Base-by-base conservation (phyloP, 2,113 vertebrate species). In the Sylvietta virens region DNA sequence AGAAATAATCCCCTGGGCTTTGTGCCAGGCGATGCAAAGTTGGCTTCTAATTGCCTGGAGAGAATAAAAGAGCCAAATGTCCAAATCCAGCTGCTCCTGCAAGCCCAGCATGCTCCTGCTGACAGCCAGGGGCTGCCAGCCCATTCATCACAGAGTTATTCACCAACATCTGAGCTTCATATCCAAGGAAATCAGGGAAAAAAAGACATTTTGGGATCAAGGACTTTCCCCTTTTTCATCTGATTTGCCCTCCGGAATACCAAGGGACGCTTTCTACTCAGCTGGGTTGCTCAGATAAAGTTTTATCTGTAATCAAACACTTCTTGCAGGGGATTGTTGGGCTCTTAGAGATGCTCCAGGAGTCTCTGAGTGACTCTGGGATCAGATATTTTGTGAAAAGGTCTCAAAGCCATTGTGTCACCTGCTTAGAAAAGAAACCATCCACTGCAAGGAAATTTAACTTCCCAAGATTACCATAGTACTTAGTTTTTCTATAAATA, bases 191-290 rank as follows among this genome's bases (percentile, higher is more conserved):
- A 42, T 58, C 7, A 0, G 30, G 13, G 4, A 15, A 21, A 47
- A 50, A 48, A 48, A 10, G 19, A 15, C 64, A 20, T 18, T 54
- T 66, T 24, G 64, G 30, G 11, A 35, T 81, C 78, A 53, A 48
- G 42, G 69, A 15, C 16, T 81, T 58, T 16, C 22, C 8, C 7
- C 11, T 24, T 47, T 54, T 33, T 10, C 33, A 11, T 44, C 61
- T 8, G 44, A 31, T 51, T 67, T 2, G 0, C 17, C 16, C 37
- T 44, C 53, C 18, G 51, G 51, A 35, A 22, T 76, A 14, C 26
- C 31, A 35, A 44, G 27, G 27, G 37, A 27, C 1, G 0, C 1
- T 35, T 73, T n/a, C 15, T 27, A 0, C 39, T 1, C 3, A 33
- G 6, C 0, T 27, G 51, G 33, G 44, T 20, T 33, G 51, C 23